Percentiles rank a stretch among this genome's conserved stretches.
Conservation (phyloP, 2,113 vertebrate species). For the Gopherus flavomarginatus region DNA sequence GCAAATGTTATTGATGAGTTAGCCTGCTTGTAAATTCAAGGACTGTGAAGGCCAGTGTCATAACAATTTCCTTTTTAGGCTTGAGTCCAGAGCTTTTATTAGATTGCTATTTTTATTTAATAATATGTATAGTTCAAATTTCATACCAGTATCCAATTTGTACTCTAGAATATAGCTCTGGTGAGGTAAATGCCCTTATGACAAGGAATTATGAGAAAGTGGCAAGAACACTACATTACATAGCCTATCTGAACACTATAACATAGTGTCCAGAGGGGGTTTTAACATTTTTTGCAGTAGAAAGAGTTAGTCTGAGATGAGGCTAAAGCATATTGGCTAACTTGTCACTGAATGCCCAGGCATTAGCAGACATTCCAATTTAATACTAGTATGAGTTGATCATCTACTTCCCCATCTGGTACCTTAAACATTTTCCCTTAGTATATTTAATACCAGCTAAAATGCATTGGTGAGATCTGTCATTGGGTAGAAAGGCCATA, state of each 20-base stretch:
- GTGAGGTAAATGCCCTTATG: not conserved
- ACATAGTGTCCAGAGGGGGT: fast-evolving
- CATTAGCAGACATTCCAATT: not conserved
- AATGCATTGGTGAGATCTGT: fast-evolving
- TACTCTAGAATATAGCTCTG: not conserved
- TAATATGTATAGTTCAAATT: not conserved
- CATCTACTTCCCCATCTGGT: not conserved
- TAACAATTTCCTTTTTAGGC: not conserved
- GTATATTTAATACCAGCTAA: not conserved
- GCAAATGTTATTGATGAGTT: not conserved
- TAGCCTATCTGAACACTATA: not conserved
- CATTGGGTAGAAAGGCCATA: not conserved
- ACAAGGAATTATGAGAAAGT: not conserved
- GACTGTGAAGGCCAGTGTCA: not conserved
- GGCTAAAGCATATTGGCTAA: not conserved
- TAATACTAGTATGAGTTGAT: not conserved
- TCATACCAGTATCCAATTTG: not conserved
- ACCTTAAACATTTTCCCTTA: not conserved
- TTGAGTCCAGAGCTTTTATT: constrained; percentile 2
- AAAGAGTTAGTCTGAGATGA: not conserved
- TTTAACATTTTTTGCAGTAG: not conserved
- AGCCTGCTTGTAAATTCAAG: not conserved
- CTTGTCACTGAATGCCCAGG: fast-evolving
- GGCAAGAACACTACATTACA: not conserved
- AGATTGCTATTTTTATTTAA: constrained; percentile 9